These are phyloP conservation scores for Spilarctia lutea DNA, from an alignment of 2,888 invertebrate species.

Conservation along the genomic window DNA sequence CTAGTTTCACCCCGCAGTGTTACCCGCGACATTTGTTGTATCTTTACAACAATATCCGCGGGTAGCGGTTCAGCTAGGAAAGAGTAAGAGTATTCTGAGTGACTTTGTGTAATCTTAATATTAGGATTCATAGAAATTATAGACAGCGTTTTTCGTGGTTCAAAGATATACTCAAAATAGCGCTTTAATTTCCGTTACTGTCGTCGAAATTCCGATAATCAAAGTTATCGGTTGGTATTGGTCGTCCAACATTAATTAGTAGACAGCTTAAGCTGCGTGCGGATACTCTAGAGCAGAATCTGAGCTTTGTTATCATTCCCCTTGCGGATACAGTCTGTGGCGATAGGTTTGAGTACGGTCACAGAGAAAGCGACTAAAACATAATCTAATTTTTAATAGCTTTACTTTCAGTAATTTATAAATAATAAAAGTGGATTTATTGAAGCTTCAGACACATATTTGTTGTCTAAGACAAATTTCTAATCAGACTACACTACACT, in stretches of 20 bases:
- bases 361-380: background rate
- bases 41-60: too few species aligned
- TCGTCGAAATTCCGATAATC: background rate
- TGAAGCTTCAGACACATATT: too few species aligned
- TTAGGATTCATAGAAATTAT: too few species aligned
- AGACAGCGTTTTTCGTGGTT: too few species aligned
- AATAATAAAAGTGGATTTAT: too few species aligned
- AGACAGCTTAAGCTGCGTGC: constrained; percentile 12
- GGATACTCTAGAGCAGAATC: constrained; percentile 3
- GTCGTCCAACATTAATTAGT: constrained; percentile 6
- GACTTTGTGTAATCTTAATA: too few species aligned
- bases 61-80: too few species aligned
- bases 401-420: too few species aligned
- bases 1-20: too few species aligned
- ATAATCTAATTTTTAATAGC: background rate
- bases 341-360: constrained; percentile 4
- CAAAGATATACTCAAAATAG: too few species aligned
- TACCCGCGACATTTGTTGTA: too few species aligned
- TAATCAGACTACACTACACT: background rate
- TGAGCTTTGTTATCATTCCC: constrained; percentile 21
- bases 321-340: constrained; percentile 19
- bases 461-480: background rate
- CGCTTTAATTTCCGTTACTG: background rate
- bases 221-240: background rate
- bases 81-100: too few species aligned